Evolutionary conservation across 2,888 invertebrate species (phyloP).

Genomic region (Trichogramma dendrolimi): DNA sequence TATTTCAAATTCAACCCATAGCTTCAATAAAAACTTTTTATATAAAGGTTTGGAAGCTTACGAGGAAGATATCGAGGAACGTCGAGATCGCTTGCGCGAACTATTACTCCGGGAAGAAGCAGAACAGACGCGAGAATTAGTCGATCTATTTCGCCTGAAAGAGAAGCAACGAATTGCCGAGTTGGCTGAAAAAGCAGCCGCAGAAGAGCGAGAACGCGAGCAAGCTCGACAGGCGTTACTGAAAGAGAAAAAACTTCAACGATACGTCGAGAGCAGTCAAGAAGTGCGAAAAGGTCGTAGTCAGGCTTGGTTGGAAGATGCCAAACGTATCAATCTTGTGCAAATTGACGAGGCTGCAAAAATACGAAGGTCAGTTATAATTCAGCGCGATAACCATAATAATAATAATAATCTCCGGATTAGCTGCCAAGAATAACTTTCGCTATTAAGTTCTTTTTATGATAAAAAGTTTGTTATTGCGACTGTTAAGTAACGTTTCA

Average conservation of each 20-base stretch:
- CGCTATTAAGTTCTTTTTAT: too few species aligned
- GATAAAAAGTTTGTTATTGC: too few species aligned
- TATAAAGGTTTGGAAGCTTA: conserved; percentile 53
- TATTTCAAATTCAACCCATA: too few species aligned
- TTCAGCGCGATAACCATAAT: too few species aligned
- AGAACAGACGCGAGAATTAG: conserved; percentile 55
- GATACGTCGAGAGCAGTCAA: conserved; percentile 51
- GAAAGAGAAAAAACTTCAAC: conserved; percentile 50
- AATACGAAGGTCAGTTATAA: conserved; percentile 33
- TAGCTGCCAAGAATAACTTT: too few species aligned
- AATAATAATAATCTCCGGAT: too few species aligned
- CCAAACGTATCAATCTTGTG: conserved; percentile 57
- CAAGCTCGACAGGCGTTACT: conserved; percentile 56
- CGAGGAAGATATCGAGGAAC: conserved; percentile 52
- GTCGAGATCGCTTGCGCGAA: conserved; percentile 50
- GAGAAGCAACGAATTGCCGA: conserved; percentile 55
- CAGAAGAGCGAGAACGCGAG: conserved; percentile 55
- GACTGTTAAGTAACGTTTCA: too few species aligned
- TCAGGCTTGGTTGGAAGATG: conserved; percentile 55
- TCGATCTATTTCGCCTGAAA: conserved; percentile 56
- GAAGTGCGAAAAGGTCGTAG: conserved; percentile 53
- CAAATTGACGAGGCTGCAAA: conserved; percentile 62
- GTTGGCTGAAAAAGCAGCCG: conserved; percentile 53
- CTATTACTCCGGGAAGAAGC: conserved; percentile 54
- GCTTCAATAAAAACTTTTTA: too few species aligned